Evolutionary conservation across 2,113 vertebrate species (phyloP).

Genomic region (Zosterops japonicus): DNA sequence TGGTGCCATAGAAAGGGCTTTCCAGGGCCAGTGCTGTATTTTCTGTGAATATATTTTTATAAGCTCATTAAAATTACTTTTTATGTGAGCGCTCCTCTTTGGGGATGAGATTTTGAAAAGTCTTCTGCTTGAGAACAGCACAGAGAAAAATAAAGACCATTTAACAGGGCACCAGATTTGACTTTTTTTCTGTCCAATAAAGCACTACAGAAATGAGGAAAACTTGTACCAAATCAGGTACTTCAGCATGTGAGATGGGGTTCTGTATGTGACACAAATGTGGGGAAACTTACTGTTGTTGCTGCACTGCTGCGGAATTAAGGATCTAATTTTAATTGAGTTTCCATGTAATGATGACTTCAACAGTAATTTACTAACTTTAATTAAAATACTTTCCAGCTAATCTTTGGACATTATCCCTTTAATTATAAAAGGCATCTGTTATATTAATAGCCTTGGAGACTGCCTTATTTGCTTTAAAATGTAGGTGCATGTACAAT

Average conservation of each 20-base stretch:
- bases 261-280: neutral
- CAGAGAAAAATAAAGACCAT: neutral
- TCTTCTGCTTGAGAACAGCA: neutral
- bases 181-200: neutral
- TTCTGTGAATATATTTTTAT: neutral
- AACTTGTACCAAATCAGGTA: neutral
- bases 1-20: neutral
- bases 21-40: neutral
- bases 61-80: neutral
- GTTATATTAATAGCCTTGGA: constrained; percentile 55
- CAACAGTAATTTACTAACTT: constrained; percentile 60
- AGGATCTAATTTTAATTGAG: constrained; percentile 39
- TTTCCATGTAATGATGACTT: constrained; percentile 36
- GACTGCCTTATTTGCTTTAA: constrained; percentile 63
- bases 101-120: neutral
- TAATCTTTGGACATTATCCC: constrained; percentile 65
- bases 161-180: neutral
- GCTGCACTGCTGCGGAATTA: neutral
- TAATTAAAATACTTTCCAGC: constrained; percentile 65
- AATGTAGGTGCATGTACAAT: constrained; percentile 66
- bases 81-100: neutral
- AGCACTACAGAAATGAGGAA: neutral
- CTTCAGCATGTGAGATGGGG: neutral
- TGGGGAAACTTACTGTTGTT: neutral
- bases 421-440: constrained; percentile 61